Percentiles rank a stretch among this genome's conserved stretches.
These are phyloP conservation scores for Ooceraea biroi DNA, from an alignment of 1,140 invertebrate genomes.

Conservation along the genomic window DNA sequence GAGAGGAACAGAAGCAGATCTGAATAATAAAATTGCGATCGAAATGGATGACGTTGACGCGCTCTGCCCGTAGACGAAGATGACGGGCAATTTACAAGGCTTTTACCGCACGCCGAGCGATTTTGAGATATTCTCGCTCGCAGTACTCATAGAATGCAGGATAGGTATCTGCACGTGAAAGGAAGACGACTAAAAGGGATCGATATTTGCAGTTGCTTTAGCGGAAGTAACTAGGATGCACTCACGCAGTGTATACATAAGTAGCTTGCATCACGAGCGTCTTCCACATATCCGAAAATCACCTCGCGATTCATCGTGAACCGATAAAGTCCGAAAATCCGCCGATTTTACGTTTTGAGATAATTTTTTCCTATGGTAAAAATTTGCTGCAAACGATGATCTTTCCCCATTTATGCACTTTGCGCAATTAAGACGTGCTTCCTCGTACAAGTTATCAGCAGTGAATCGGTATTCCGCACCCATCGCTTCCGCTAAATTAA, in stretches of 20 bases:
- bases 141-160: slow-evolving; percentile 30
- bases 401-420: too few species aligned
- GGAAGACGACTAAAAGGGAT: slow-evolving; percentile 50
- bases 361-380: neutral
- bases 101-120: slow-evolving; percentile 38
- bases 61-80: slow-evolving; percentile 14
- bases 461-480: slow-evolving; percentile 5
- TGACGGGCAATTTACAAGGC: slow-evolving; percentile 49
- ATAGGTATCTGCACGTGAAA: slow-evolving; percentile 55
- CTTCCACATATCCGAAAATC: slow-evolving; percentile 22
- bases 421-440: too few species aligned
- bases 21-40: slow-evolving; percentile 22
- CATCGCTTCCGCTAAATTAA: slow-evolving; percentile 15
- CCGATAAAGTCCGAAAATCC: slow-evolving; percentile 3
- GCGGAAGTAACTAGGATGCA: slow-evolving; percentile 52
- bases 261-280: neutral
- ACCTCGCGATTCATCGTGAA: neutral
- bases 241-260: slow-evolving; percentile 18
- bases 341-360: neutral
- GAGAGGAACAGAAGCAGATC: neutral
- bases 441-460: neutral
- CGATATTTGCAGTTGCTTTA: slow-evolving; percentile 58
- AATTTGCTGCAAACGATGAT: neutral
- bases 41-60: slow-evolving; percentile 23
- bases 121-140: slow-evolving; percentile 41